Evolutionary conservation across 2,797 vertebrate species (phyloP).

Genomic region (Leptodactylus fallax): DNA sequence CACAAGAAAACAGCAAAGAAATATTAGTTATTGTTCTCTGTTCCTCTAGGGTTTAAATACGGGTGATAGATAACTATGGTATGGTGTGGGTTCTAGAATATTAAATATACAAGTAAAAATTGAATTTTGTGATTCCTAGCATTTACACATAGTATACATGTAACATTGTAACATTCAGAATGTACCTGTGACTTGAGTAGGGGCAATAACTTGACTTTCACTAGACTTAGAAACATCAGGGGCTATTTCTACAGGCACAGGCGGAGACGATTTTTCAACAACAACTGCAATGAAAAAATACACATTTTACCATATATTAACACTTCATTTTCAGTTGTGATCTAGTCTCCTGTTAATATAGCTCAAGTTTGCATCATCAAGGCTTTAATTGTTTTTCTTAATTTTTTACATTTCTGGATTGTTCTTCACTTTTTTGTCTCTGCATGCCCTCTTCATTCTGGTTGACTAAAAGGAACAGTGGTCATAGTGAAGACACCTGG

Average conservation of each 20-base stretch:
- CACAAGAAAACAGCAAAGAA: neutral
- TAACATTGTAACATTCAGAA: constrained; percentile 8
- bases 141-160: neutral
- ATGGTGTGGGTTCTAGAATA: too few species aligned
- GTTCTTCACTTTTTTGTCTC: too few species aligned
- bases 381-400: too few species aligned
- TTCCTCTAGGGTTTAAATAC: neutral
- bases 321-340: neutral
- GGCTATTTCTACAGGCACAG: constrained; percentile 87
- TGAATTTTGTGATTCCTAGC: too few species aligned
- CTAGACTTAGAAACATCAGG: constrained; percentile 85
- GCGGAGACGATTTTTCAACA: constrained; percentile 90
- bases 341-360: too few species aligned
- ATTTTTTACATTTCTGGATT: too few species aligned
- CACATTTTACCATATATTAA: constrained; percentile 1
- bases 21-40: neutral
- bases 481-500: too few species aligned
- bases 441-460: too few species aligned
- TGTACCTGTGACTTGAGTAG: constrained; percentile 91
- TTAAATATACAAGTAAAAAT: too few species aligned
- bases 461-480: neutral
- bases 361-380: too few species aligned
- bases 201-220: constrained; percentile 92
- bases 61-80: too few species aligned
- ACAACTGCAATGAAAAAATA: constrained; percentile 80